These are phyloP conservation scores for Cantharis lateralis DNA, from an alignment of 2,888 invertebrate genomes.

Conservation along the genomic window DNA sequence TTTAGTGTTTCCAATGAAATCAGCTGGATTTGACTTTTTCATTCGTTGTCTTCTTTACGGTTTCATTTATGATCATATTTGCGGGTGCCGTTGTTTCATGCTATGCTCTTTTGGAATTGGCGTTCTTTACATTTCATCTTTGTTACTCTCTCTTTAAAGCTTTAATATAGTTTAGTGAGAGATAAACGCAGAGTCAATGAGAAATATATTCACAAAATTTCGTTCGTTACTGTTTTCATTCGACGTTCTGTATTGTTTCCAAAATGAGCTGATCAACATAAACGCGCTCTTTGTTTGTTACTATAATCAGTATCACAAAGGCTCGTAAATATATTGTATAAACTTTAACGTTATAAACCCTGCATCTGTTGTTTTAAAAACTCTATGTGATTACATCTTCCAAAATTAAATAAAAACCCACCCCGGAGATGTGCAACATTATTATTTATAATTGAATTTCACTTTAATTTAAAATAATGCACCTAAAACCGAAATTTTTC, in stretches of 20 bases:
- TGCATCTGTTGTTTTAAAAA: constrained; percentile 18
- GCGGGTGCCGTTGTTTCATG: constrained; percentile 32
- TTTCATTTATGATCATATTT: constrained; percentile 36
- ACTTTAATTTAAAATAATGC: neutral
- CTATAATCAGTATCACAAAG: constrained; percentile 32
- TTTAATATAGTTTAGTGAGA: constrained; percentile 22
- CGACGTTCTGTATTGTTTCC: constrained; percentile 35
- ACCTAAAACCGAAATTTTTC: no score
- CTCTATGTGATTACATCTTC: constrained; percentile 8
- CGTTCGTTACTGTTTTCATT: constrained; percentile 29
- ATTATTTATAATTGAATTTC: neutral
- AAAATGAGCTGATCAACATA: constrained; percentile 41
- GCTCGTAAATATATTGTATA: constrained; percentile 34
- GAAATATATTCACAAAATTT: constrained; percentile 18
- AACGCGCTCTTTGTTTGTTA: constrained; percentile 39
- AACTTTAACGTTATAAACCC: constrained; percentile 31
- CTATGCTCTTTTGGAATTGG: constrained; percentile 18
- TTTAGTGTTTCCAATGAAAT: constrained; percentile 43
- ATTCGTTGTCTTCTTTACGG: constrained; percentile 37
- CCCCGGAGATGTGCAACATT: neutral
- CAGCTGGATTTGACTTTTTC: constrained; percentile 41
- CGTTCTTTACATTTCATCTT: constrained; percentile 21
- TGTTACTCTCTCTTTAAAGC: constrained; percentile 17
- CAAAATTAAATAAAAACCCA: neutral
- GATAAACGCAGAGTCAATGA: constrained; percentile 20